Percentiles rank a stretch among this genome's conserved stretches.
phyloP scores from a whole-genome alignment of 2,888 invertebrate genomes.

The Ophraella communa region DNA sequence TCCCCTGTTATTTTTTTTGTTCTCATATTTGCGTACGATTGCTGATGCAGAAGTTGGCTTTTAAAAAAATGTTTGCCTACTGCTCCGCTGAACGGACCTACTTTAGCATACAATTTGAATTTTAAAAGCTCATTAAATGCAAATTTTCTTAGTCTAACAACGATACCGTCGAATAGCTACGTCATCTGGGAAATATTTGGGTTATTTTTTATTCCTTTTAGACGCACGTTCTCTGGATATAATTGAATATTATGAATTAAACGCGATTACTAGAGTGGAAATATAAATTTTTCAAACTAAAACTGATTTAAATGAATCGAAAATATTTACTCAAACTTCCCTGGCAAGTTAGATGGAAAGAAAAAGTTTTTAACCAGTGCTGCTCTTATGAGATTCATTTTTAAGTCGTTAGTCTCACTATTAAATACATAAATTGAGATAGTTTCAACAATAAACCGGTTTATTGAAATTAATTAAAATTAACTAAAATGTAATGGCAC shows the following conservation, averaged over 20 bases:
- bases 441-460: no score
- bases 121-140: slow-evolving; percentile 51
- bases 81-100: slow-evolving; percentile 19
- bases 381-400: no score
- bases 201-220: slow-evolving; percentile 5
- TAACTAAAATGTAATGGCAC: no score
- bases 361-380: no score
- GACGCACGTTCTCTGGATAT: not conserved
- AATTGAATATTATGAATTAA: slow-evolving; percentile 3
- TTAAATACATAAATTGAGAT: no score
- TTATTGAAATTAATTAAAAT: no score
- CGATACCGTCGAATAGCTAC: slow-evolving; percentile 20
- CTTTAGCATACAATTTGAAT: slow-evolving; percentile 45
- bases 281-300: not conserved
- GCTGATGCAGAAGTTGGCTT: slow-evolving; percentile 18
- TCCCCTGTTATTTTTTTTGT: no score
- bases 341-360: not conserved
- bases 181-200: slow-evolving; percentile 12
- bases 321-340: no score
- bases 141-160: slow-evolving; percentile 40
- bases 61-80: slow-evolving; percentile 27
- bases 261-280: not conserved
- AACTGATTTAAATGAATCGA: not conserved
- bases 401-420: no score
- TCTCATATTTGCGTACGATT: not conserved